Evolutionary conservation across 2,797 vertebrate genomes (phyloP).

Genomic region (Rhincodon typus): DNA sequence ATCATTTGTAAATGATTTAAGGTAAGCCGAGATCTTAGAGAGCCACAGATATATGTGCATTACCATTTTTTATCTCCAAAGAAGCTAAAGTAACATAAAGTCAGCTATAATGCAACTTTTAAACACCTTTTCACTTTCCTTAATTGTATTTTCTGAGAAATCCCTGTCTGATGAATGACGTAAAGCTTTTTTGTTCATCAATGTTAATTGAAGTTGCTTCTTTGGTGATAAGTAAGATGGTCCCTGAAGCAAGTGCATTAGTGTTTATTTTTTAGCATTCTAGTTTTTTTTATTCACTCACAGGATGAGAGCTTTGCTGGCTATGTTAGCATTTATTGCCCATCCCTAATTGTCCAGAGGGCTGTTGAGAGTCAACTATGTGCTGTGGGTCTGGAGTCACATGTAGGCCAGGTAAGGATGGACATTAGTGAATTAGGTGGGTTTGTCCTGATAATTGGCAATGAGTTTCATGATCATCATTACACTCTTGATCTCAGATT

Average conservation of each 20-base stretch:
- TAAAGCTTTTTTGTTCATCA: not conserved
- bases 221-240: not conserved
- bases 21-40: not conserved
- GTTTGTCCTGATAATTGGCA: no score
- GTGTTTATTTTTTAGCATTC: not conserved
- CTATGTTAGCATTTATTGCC: no score
- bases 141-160: not conserved
- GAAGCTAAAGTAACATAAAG: not conserved
- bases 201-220: not conserved
- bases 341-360: no score
- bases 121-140: not conserved
- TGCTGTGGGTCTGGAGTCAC: no score
- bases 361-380: no score
- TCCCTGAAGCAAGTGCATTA: not conserved
- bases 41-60: not conserved
- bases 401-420: no score
- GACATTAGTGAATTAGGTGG: no score
- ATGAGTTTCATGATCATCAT: no score
- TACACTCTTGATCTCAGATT: no score
- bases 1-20: not conserved
- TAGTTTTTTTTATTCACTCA: no score
- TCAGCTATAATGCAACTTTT: not conserved
- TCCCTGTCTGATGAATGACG: not conserved
- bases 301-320: no score
- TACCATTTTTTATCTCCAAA: not conserved